phyloP scores from a whole-genome alignment of 2,888 invertebrate species.

The Apodemia duryi region DNA sequence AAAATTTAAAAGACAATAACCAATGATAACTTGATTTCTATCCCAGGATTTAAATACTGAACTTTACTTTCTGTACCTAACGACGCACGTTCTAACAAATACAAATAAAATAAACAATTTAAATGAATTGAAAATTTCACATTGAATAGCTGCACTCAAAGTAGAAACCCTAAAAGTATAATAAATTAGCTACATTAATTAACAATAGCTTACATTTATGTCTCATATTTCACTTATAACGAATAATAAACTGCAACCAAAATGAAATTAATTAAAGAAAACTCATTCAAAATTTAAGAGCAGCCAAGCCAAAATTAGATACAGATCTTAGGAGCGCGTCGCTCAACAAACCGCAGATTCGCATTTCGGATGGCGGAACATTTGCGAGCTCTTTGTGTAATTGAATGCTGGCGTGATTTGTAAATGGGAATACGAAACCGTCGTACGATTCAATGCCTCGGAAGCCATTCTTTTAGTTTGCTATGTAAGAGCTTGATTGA shows the following conservation, averaged over 20 bases:
- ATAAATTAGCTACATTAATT: too few relatives aligned
- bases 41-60: too few relatives aligned
- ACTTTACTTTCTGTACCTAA: too few relatives aligned
- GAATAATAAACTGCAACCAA: neutral
- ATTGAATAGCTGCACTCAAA: too few relatives aligned
- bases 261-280: neutral
- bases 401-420: conserved; percentile 1
- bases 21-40: too few relatives aligned
- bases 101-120: too few relatives aligned
- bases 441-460: neutral
- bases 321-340: conserved; percentile 2
- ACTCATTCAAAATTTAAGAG: conserved; percentile 1
- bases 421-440: neutral
- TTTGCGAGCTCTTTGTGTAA: conserved; percentile 2
- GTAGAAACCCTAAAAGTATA: too few relatives aligned
- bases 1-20: too few relatives aligned
- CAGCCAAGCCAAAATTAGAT: conserved; percentile 7
- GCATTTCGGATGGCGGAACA: neutral
- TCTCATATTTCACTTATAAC: too few relatives aligned
- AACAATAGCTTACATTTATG: too few relatives aligned
- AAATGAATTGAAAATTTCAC: too few relatives aligned
- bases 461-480: neutral
- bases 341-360: neutral
- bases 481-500: neutral
- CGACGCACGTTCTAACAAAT: too few relatives aligned